Percentiles rank a stretch among this genome's conserved stretches.
Evolutionary conservation across 2,888 invertebrate species (phyloP).

Genomic region (Ectemnius cavifrons): DNA sequence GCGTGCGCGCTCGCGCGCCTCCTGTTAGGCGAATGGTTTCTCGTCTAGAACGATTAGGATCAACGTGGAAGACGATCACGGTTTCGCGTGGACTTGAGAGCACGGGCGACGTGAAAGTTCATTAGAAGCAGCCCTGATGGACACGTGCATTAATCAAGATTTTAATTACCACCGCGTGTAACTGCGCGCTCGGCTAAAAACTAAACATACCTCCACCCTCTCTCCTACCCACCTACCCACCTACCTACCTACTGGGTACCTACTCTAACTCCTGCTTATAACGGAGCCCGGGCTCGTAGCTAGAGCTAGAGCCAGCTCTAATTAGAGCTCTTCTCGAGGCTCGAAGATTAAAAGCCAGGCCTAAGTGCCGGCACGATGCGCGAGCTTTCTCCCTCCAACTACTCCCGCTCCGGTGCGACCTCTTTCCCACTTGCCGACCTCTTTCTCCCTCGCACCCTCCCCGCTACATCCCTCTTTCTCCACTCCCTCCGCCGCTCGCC

Average conservation of each 20-base stretch:
- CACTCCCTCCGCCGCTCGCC: constrained; percentile 13
- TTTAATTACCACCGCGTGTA: constrained; percentile 76
- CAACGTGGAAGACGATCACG: constrained; percentile 59
- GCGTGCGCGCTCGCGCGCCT: neutral
- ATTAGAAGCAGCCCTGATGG: constrained; percentile 74
- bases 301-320: constrained; percentile 70
- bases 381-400: constrained; percentile 46
- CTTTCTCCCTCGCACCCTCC: constrained; percentile 34
- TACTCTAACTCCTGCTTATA: constrained; percentile 66
- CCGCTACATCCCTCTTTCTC: constrained; percentile 18
- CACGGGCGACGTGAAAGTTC: constrained; percentile 73
- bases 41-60: constrained; percentile 52
- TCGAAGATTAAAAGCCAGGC: constrained; percentile 67
- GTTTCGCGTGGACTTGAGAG: constrained; percentile 65
- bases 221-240: constrained; percentile 25
- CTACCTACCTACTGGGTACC: constrained; percentile 33
- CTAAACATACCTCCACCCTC: constrained; percentile 69
- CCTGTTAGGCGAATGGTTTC: constrained; percentile 17
- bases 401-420: constrained; percentile 1
- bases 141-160: constrained; percentile 77
- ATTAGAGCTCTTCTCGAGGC: constrained; percentile 75
- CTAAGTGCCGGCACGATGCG: constrained; percentile 67
- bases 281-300: constrained; percentile 60
- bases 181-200: constrained; percentile 70
- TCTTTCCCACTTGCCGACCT: constrained; percentile 24